Percentiles rank a stretch among this genome's conserved stretches.
Evolutionary conservation across 2,113 vertebrate genomes (phyloP).

Genomic region (Pica pica): DNA sequence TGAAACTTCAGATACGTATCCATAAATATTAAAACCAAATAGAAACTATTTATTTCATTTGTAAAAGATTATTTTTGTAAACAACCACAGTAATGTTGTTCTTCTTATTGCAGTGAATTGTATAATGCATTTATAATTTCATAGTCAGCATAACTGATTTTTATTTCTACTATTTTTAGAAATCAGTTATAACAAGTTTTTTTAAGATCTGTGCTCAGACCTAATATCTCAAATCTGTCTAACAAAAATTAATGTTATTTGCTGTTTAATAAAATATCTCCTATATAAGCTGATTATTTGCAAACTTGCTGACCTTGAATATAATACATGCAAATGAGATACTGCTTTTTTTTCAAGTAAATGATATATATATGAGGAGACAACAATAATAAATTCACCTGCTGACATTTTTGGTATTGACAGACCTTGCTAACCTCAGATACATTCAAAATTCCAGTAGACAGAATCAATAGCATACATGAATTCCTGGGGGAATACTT

Average conservation of each 20-base stretch:
- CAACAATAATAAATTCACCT: neutral
- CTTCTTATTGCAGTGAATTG: neutral
- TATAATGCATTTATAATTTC: neutral
- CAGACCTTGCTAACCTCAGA: neutral
- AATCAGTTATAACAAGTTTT: neutral
- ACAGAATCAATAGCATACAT: neutral
- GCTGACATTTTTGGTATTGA: neutral
- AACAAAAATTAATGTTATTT: neutral
- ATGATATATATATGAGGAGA: neutral
- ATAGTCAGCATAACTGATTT: neutral
- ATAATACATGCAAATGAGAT: neutral
- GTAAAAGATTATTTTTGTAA: neutral
- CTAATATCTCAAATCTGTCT: neutral
- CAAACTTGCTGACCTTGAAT: neutral
- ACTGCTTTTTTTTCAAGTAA: neutral
- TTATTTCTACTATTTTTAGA: neutral
- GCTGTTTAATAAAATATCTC: neutral
- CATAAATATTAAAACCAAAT: slow-evolving; percentile 25
- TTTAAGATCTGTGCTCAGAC: neutral
- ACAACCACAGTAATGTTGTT: neutral
- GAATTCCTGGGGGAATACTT: neutral
- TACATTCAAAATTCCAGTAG: neutral
- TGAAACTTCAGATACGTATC: neutral
- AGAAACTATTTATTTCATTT: neutral
- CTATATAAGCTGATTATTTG: neutral